Base-by-base conservation (phyloP, 2,797 vertebrate species). In the Peromyscus aztecus region DNA sequence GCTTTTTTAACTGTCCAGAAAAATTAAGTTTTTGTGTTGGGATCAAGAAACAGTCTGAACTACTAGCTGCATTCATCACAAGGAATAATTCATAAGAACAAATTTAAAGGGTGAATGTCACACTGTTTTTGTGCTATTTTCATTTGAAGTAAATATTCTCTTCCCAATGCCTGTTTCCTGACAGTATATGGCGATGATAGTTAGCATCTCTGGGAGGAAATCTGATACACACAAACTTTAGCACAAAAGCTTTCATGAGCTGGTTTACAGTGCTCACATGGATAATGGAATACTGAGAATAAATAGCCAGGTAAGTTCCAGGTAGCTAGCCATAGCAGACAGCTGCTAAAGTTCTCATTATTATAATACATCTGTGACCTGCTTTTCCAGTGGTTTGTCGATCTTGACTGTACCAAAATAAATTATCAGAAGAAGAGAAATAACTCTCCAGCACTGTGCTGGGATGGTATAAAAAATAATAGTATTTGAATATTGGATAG, bases 31-130 rank as follows among this genome's bases (percentile, higher is more conserved):
- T 94, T 49, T 95, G 93, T 91, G 90, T 85, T 95, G 77, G 61
- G 43, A 94, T 95, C 65, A 37, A 94, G 92, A 96, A 94, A 83
- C n/a, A 97, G 94, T 97, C 94, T 93, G 34, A 93, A 67, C 85
- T 84, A 83, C 52, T 95, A 96, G 87, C 78, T 97, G 97, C 91
- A 94, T 93, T 96, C 90, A 97, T 97, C 91, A 96, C 80, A 73
- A 61, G 37, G 89, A 97, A 93, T 94, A 89, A 95, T 95, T 96
- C 91, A 67, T 86, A 75, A 93, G 80, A 86, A 84, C 96, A 88
- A 95, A 97, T 95, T 96, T 90, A 97, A 71, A 71, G 57, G 73
- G 69, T 83, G 49, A 71, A 37, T 73, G 61, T 78, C 59, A 59
- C 57, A 96, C 19, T 37, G 91, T 84, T 93, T 95, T 92, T 89